Evolutionary conservation across 2,797 vertebrate genomes (phyloP), one percentile per base, ranked within the genome.

Genomic region (Lepus townsendii): DNA sequence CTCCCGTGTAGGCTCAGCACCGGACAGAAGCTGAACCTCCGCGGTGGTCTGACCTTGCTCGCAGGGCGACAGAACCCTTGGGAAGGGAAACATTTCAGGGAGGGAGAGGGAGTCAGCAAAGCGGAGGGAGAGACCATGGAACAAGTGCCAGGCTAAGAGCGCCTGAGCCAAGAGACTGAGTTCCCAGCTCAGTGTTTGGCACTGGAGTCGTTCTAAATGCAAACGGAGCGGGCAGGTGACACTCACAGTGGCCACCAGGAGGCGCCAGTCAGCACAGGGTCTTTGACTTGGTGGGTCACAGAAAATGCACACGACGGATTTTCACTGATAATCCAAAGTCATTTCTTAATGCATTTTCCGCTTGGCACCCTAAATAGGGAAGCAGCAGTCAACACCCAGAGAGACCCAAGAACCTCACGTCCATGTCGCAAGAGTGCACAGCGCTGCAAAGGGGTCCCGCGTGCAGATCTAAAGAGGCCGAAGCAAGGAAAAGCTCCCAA

Each of bases 341-440:
- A 83, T 65, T 78, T 54, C 76, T 47, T 80, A 90, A 78, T 79
- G 69, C 19, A 24, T 89, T 72, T 82, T 73, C 42, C 54, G 42
- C 42, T 47, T 47, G 8, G 42, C 42, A 47, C 42, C 8, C 42
- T 47, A 47, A 47, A 47, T 47, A 47, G 9, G 42, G 42, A 47
- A 47, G 42, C 42, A 47, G 42, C 42, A 47, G 42, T 47, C 42
- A 47, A 47, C 42, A 47, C 9, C 42, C 42, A 47, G 42, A 47
- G 42, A 47, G 42, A 47, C 42, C 42, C 42, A 47, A 47, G 42
- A 47, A 47, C 42, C 42, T 47, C 42, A 47, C 7, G 42, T 47
- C 42, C 7, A 47, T 9, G 42, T 47, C 7, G 42, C 42, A 47
- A 47, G 42, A 1, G 42, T 47, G 35, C 35, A 35, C 35, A 47